Evolutionary conservation across 2,113 vertebrate genomes (phyloP).

Genomic region (Tyto alba): DNA sequence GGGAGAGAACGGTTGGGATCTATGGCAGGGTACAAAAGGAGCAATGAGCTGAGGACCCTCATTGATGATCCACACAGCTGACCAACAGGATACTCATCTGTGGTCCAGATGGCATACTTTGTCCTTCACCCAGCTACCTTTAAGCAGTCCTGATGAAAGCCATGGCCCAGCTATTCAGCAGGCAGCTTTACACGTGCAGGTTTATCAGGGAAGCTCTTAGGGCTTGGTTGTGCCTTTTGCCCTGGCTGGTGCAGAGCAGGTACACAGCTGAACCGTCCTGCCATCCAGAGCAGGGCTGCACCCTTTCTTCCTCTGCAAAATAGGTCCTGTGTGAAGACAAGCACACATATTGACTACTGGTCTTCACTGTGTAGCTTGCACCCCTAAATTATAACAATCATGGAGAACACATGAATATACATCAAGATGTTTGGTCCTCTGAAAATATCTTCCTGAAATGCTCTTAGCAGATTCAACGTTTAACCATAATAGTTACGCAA

Average conservation of each 20-base stretch:
- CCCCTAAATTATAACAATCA: not conserved
- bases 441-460: slow-evolving; percentile 17
- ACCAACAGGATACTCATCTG: not conserved
- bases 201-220: not conserved
- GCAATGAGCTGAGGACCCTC: not conserved
- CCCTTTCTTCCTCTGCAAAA: not conserved
- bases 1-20: not conserved
- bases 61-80: not conserved
- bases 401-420: slow-evolving; percentile 1
- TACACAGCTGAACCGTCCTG: not conserved
- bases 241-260: not conserved
- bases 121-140: not conserved
- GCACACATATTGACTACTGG: not conserved
- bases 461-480: not conserved
- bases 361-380: not conserved
- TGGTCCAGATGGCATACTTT: not conserved
- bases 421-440: not conserved
- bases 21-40: not conserved
- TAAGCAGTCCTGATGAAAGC: not conserved
- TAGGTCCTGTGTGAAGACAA: not conserved
- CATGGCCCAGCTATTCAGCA: not conserved
- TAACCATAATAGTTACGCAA: not conserved
- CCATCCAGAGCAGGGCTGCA: not conserved
- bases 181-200: not conserved
- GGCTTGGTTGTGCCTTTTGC: not conserved